Evolutionary conservation across 2,113 vertebrate genomes (phyloP).

Genomic region (Psephotus haematonotus): DNA sequence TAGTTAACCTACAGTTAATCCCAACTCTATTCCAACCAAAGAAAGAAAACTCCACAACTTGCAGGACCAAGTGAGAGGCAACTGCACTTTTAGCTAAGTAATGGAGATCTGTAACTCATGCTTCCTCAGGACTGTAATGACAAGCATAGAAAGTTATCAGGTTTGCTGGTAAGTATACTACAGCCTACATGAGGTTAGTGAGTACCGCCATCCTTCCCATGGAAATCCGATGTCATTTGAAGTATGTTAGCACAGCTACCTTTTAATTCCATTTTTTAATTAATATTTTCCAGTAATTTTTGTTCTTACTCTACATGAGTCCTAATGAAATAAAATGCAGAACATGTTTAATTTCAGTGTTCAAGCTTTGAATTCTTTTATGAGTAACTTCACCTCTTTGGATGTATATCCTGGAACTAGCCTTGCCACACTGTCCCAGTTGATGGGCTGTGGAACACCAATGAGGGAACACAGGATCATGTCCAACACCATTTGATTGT

Average conservation of each 20-base stretch:
- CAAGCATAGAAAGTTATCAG: not conserved
- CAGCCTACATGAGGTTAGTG: not conserved
- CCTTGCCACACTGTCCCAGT: constrained; percentile 94
- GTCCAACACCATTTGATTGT: constrained; percentile 93
- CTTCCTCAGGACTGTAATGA: not conserved
- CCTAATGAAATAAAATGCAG: not conserved
- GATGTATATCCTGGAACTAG: constrained; percentile 93
- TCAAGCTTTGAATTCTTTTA: not conserved
- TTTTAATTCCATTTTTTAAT: not conserved
- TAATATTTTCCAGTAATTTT: not conserved
- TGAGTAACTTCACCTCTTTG: constrained; percentile 84
- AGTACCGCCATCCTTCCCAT: not conserved
- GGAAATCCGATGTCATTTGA: not conserved
- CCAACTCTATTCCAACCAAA: not conserved
- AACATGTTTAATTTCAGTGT: not conserved
- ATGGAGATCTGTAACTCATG: not conserved
- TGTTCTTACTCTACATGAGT: not conserved
- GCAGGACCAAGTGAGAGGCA: not conserved
- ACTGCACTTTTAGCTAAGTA: not conserved
- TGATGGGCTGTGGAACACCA: constrained; percentile 88
- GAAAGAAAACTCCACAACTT: not conserved
- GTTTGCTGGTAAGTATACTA: not conserved
- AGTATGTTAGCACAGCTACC: not conserved
- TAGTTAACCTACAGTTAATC: not conserved
- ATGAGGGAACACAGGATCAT: constrained; percentile 93